Base-by-base conservation (phyloP, 1,140 invertebrate species). In the Nylanderia fulva region DNA sequence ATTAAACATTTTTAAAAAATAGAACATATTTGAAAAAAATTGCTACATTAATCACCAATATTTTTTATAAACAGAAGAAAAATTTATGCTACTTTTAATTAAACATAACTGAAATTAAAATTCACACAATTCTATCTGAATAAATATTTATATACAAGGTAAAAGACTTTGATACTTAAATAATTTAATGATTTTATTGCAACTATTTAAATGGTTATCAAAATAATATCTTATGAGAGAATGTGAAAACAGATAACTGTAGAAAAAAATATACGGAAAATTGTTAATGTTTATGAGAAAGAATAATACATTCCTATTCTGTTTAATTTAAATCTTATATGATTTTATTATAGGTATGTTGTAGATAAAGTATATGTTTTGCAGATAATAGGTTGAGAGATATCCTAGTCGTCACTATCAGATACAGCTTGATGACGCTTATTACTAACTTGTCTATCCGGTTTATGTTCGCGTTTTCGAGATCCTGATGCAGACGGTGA, bases 381-480 rank as follows among this genome's bases (percentile, higher is more conserved):
- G 39, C 18, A 21, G 45, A 42, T 89, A 82, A 29, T 66, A 85
- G 29, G 64, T 77, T 9, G 52, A 80, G 52, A 80, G 36, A 71
- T 79, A 71, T 42, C 84, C 88, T 89, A 90, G 54, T 82, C 86
- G 84, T 92, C 88, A 89, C 85, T 92, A 90, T 86, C 52, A 13
- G 89, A 71, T 71, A 87, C 88, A 60, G 85, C 66, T 48, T 48
- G 45, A 82, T 91, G 92, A 85, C 94, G 93, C 76, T 94, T 94
- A 71, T 90, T 91, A 60, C 63, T 92, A 63, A 84, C 84, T 80
- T 93, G 89, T 63, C 60, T 66, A 60, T 88, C 91, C 4, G 92
- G 92, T 74, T 91, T 93, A 80, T 91, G 93, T 72, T 94, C 93
- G n/a, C 93, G 92, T 90, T 94, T 94, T 63, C 93, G 89, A 36